phyloP scores from a whole-genome alignment of 64 coral and sea anemone genomes.

The Pachyseris speciosa region DNA sequence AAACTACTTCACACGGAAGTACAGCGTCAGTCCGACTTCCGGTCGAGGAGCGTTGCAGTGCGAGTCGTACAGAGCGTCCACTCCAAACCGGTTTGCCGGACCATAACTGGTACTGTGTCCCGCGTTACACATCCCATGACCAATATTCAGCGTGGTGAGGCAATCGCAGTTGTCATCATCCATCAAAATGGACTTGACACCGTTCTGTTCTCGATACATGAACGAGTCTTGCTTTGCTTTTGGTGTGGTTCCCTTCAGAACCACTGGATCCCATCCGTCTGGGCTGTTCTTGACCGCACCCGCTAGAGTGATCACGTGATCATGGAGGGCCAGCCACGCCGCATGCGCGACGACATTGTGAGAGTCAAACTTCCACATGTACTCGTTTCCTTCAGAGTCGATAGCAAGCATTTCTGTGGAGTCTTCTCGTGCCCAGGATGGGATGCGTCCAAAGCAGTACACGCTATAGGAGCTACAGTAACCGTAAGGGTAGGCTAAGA shows the following conservation, averaged over 20 bases:
- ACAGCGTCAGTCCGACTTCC: slow-evolving; percentile 57
- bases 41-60: slow-evolving; percentile 61
- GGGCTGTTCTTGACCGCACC: slow-evolving; percentile 8
- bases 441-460: slow-evolving; percentile 77
- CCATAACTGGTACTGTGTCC: slow-evolving; percentile 47
- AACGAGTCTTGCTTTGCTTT: slow-evolving; percentile 63
- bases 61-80: slow-evolving; percentile 64
- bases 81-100: slow-evolving; percentile 54
- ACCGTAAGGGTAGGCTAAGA: slow-evolving; percentile 47
- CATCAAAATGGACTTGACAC: slow-evolving; percentile 68
- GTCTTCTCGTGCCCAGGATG: slow-evolving; percentile 75
- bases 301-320: slow-evolving; percentile 46
- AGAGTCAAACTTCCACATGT: slow-evolving; percentile 62
- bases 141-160: slow-evolving; percentile 59
- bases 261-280: slow-evolving; percentile 45
- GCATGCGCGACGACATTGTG: slow-evolving; percentile 67
- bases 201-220: slow-evolving; percentile 66
- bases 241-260: slow-evolving; percentile 69
- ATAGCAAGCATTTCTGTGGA: slow-evolving; percentile 73
- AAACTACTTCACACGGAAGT: slow-evolving; percentile 56
- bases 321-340: slow-evolving; percentile 73
- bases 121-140: slow-evolving; percentile 52
- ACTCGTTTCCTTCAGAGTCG: slow-evolving; percentile 69
- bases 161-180: slow-evolving; percentile 82
- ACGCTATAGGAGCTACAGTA: slow-evolving; percentile 46